Evolutionary conservation across 2,797 vertebrate species (phyloP).

Genomic region (Sebastiscus albofasciatus): DNA sequence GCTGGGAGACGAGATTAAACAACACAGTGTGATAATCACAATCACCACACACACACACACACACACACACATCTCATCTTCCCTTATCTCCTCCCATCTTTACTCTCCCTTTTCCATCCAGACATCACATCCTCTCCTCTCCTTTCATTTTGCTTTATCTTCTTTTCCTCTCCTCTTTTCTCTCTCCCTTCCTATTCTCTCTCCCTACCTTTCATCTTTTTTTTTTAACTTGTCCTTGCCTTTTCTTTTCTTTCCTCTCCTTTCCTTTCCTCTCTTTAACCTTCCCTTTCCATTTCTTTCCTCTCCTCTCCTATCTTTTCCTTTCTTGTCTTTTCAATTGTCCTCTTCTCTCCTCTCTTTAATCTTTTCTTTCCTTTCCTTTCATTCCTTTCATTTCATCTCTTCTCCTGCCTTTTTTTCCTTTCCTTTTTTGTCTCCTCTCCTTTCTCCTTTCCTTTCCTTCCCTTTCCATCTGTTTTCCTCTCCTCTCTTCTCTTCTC

Average conservation of each 20-base stretch:
- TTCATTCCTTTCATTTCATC: too few relatives aligned
- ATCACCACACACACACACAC: constrained; percentile 8
- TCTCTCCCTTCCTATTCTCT: too few relatives aligned
- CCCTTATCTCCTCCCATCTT: neutral
- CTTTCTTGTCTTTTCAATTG: too few relatives aligned
- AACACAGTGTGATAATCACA: constrained; percentile 41
- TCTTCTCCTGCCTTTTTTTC: too few relatives aligned
- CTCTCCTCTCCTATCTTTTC: neutral
- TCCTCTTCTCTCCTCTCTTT: too few relatives aligned
- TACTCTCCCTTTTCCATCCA: neutral
- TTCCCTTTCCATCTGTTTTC: too few relatives aligned
- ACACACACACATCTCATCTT: constrained; percentile 7
- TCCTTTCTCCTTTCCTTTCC: too few relatives aligned
- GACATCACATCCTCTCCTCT: neutral
- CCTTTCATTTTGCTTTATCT: neutral
- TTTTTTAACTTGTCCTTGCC: too few relatives aligned
- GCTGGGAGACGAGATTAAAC: constrained; percentile 30
- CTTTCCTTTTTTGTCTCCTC: too few relatives aligned
- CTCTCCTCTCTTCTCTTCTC: accelerated
- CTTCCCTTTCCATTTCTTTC: neutral
- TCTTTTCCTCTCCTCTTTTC: neutral
- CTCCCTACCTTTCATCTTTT: neutral
- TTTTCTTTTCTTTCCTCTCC: neutral
- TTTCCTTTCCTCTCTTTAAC: too few relatives aligned
- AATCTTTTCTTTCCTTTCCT: neutral